Conservation (phyloP, 2,888 invertebrate species). For the Microctonus brassicae region DNA sequence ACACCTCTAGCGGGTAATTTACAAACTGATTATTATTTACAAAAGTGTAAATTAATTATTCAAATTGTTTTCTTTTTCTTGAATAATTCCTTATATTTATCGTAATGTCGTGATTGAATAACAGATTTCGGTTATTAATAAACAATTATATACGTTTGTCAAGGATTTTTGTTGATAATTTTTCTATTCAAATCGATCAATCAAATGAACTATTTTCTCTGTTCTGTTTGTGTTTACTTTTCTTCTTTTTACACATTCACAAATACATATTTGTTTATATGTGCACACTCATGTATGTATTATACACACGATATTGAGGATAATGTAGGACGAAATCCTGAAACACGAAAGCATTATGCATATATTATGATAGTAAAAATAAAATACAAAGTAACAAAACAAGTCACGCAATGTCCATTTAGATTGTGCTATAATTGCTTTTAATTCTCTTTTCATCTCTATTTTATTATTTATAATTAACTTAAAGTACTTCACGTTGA, state of each 20-base stretch:
- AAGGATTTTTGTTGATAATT: too few species aligned
- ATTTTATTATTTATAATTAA: not conserved
- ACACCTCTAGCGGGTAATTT: not conserved
- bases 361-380: not conserved
- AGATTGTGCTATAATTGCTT: not conserved
- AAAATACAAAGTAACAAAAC: not conserved
- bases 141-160: too few species aligned
- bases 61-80: too few species aligned
- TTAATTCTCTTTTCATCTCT: not conserved
- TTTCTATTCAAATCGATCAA: too few species aligned
- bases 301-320: not conserved
- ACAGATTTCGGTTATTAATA: too few species aligned
- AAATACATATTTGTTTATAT: too few species aligned
- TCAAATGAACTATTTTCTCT: not conserved
- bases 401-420: not conserved
- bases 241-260: not conserved
- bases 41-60: too few species aligned
- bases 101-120: too few species aligned
- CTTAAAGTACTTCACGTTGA: too few species aligned
- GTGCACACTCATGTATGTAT: not conserved
- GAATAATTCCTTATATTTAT: too few species aligned
- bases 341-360: conserved; percentile 7
- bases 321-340: not conserved
- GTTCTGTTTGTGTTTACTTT: too few species aligned
- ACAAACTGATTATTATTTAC: too few species aligned